Evolutionary conservation across 2,113 vertebrate species (phyloP).

Genomic region (Oryzias curvinotus): DNA sequence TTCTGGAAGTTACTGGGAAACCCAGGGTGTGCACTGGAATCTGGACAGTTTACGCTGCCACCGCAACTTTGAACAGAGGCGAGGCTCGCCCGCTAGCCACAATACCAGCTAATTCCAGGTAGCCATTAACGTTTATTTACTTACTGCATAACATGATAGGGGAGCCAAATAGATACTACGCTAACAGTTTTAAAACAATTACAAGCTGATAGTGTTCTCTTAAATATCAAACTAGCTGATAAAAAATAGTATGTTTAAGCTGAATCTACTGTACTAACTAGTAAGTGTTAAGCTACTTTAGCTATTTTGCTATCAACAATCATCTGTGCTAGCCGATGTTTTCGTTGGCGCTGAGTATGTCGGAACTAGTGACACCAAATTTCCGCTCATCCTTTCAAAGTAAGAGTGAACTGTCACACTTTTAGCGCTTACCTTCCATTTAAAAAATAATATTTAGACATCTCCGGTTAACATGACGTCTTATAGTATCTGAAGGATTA

Average conservation of each 20-base stretch:
- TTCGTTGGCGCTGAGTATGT: slow-evolving; percentile 3
- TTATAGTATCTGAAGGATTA: too few relatives aligned
- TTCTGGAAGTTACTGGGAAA: not conserved
- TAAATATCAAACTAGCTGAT: not conserved
- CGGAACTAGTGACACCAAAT: rapidly evolving
- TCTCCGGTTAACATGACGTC: rapidly evolving
- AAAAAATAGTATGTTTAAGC: slow-evolving; percentile 16
- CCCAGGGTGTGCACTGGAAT: not conserved
- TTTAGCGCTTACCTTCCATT: too few relatives aligned
- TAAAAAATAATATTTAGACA: too few relatives aligned
- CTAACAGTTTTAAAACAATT: not conserved
- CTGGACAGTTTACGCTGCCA: slow-evolving; percentile 5
- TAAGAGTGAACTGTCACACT: slow-evolving; percentile 3
- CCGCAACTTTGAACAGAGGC: slow-evolving; percentile 37
- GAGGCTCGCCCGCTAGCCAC: slow-evolving; percentile 26
- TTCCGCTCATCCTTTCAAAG: slow-evolving; percentile 26
- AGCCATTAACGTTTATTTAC: not conserved
- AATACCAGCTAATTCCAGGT: slow-evolving; percentile 40
- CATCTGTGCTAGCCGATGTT: slow-evolving; percentile 41
- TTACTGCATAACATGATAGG: not conserved
- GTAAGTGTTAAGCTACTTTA: slow-evolving; percentile 30
- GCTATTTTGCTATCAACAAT: slow-evolving; percentile 27
- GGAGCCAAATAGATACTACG: too few relatives aligned
- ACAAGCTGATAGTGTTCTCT: too few relatives aligned
- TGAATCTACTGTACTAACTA: slow-evolving; percentile 5